Evolutionary conservation across 2,113 vertebrate genomes (phyloP), one percentile per base, ranked within the genome.

Genomic region (Syngnathus typhle): DNA sequence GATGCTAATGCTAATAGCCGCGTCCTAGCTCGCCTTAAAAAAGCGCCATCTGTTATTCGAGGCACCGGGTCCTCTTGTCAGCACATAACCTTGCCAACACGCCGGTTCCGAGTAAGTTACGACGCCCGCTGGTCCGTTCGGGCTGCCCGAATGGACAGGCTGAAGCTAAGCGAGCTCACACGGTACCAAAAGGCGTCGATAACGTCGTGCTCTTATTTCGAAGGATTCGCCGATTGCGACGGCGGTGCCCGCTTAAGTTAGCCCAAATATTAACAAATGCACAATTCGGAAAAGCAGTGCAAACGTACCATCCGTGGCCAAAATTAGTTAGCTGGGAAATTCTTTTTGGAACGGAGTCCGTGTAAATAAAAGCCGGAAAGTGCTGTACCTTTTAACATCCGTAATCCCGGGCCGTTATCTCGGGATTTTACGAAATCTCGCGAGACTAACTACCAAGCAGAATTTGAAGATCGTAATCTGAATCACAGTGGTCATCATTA

Each of bases 181-280:
- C 43, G 37, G 13, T 12, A 55, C 52, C 38, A n/a, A 82, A 84
- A 80, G 66, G 86, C 86, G 88, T 85, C 78, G 68, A 87, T 82
- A 88, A 81, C 77, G 71, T 44, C 67, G 81, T 79, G 88, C 88
- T 89, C 85, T 89, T 89, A 89, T 88, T 89, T 85, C 88, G 88
- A 89, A 89, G 84, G 88, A 72, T 88, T 69, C 55, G 39, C 66
- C 64, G 71, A 70, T 83, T 46, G 68, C 49, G 38, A 82, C 84
- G 85, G 79, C 70, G 78, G 64, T 7, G 71, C 58, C 74, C 60
- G 46, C 60, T 61, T 69, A 72, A 81, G 68, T 80, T 65, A 41
- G n/a, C 64, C 19, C 49, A 66, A 63, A 68, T 80, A 36, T 21
- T 27, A 4, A 9, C 2, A 51, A 10, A 32, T 12, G 8, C 1